A percentile compares a stretch with the other conserved stretches of the same genome.
Conservation (phyloP, 2,113 vertebrate species). For the Tupaia chinensis region DNA sequence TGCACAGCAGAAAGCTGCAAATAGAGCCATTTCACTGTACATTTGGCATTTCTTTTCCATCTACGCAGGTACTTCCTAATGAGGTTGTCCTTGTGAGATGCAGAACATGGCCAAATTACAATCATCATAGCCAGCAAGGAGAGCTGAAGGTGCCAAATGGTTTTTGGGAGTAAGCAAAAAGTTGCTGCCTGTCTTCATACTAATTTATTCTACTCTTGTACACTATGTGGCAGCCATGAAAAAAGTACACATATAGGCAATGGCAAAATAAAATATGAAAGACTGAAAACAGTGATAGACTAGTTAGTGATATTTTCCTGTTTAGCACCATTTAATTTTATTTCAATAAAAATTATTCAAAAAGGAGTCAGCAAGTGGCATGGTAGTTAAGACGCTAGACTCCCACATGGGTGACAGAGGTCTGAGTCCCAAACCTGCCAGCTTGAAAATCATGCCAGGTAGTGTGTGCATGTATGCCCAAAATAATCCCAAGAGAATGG, state of each 20-base stretch:
- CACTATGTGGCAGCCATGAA: background rate
- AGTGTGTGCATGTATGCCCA: no score
- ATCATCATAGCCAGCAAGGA: background rate
- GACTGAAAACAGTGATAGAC: constrained; percentile 5
- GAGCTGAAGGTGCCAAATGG: background rate
- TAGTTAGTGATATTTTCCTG: background rate
- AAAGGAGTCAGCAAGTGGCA: background rate
- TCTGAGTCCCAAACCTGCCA: no score
- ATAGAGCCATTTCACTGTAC: constrained; percentile 16
- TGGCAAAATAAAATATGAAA: constrained; percentile 20
- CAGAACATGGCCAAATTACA: constrained; percentile 53
- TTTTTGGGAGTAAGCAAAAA: constrained; percentile 19
- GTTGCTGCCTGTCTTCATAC: constrained; percentile 15
- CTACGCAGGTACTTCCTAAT: constrained; percentile 43
- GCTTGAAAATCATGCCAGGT: no score
- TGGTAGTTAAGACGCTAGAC: no score
- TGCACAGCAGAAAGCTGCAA: constrained; percentile 54
- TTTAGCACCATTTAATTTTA: constrained; percentile 40
- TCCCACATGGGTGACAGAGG: no score
- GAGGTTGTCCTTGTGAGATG: constrained; percentile 31
- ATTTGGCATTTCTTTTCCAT: constrained; percentile 57
- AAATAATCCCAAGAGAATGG: no score
- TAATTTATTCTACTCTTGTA: constrained; percentile 10
- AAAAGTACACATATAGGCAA: background rate
- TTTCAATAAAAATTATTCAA: constrained; percentile 43